phyloP scores from a whole-genome alignment of 2,113 vertebrate species.

The Mohoua ochrocephala region DNA sequence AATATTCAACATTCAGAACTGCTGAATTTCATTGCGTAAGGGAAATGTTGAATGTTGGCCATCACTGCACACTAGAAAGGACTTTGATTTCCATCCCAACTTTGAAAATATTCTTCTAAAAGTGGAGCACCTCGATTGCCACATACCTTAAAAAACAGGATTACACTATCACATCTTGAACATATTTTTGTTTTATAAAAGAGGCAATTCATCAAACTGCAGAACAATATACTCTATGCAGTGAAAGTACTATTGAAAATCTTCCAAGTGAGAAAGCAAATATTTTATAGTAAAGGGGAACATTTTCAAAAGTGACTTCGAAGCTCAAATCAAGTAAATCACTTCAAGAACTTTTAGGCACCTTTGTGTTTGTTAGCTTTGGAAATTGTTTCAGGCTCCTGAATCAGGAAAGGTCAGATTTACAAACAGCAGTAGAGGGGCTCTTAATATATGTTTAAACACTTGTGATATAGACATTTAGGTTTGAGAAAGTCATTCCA shows the following conservation, averaged over 20 bases:
- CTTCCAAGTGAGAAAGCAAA: slow-evolving; percentile 1
- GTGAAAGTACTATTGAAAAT: neutral
- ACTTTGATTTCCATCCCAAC: neutral
- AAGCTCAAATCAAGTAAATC: neutral
- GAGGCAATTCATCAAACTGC: neutral
- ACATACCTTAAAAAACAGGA: neutral
- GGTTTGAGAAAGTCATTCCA: neutral
- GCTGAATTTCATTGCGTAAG: neutral
- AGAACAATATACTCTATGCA: neutral
- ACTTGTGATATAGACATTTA: neutral
- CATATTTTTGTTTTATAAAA: slow-evolving; percentile 19
- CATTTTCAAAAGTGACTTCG: neutral
- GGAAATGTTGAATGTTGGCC: neutral
- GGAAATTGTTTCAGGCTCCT: neutral
- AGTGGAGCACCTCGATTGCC: neutral
- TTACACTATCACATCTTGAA: slow-evolving; percentile 22
- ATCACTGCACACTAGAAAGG: neutral
- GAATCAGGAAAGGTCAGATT: neutral
- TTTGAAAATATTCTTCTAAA: neutral
- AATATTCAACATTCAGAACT: neutral
- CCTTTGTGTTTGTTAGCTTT: neutral
- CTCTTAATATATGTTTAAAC: neutral
- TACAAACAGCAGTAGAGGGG: neutral
- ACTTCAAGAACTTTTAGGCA: neutral
- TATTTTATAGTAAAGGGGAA: neutral